phyloP scores from a whole-genome alignment of 2,113 vertebrate genomes.

The Copsychus sechellarum region DNA sequence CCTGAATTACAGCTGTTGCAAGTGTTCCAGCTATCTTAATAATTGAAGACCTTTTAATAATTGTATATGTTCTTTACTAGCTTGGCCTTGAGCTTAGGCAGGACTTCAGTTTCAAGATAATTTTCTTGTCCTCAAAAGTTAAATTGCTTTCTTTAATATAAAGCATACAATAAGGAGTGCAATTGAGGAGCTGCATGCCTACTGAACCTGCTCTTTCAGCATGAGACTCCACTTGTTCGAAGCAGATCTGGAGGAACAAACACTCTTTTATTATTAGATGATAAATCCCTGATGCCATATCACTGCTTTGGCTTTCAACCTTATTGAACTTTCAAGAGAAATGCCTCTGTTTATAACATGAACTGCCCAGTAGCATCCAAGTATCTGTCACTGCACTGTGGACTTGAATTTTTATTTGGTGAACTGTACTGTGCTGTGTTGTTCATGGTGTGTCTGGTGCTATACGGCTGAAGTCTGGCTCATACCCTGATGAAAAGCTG shows the following conservation, averaged over 20 bases:
- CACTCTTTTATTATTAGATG: constrained; percentile 63
- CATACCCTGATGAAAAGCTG: constrained; percentile 1
- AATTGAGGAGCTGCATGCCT: constrained; percentile 37
- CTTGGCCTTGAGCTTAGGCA: constrained; percentile 49
- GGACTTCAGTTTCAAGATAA: constrained; percentile 62
- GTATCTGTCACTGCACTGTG: constrained; percentile 48
- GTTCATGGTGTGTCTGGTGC: not conserved
- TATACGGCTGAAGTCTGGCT: not conserved
- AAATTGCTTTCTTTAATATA: constrained; percentile 64
- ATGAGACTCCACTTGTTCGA: not conserved
- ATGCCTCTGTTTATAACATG: constrained; percentile 51
- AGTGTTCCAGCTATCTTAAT: constrained; percentile 19
- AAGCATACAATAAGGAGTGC: constrained; percentile 59
- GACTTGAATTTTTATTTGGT: constrained; percentile 45
- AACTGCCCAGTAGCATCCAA: constrained; percentile 55
- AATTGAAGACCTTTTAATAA: constrained; percentile 58
- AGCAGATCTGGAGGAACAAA: constrained; percentile 49
- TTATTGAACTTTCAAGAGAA: constrained; percentile 61
- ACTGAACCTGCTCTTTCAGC: constrained; percentile 43
- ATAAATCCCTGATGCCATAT: constrained; percentile 60
- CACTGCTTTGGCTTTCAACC: constrained; percentile 58
- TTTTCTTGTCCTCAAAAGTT: constrained; percentile 65
- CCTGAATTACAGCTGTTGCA: constrained; percentile 24
- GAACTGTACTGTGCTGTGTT: not conserved
- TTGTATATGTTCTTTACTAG: constrained; percentile 33